phyloP scores from a whole-genome alignment of 2,113 vertebrate species.

The Urocolius indicus region DNA sequence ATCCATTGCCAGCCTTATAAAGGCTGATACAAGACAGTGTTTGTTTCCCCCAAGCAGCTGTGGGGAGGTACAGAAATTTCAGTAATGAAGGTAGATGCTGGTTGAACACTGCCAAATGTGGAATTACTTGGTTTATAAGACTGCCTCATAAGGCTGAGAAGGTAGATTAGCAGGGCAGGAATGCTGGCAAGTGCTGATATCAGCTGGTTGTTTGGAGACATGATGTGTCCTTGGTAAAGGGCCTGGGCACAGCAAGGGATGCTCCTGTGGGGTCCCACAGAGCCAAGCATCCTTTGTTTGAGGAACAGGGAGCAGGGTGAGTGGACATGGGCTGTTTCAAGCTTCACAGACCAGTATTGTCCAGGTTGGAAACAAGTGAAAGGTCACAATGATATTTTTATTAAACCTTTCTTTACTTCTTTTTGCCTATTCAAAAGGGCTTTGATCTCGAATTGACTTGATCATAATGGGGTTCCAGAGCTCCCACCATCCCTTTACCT shows the following conservation, averaged over 20 bases:
- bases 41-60: not conserved
- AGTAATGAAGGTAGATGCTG: not conserved
- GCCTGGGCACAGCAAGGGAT: not conserved
- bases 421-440: not conserved
- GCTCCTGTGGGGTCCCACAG: not conserved
- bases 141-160: not conserved
- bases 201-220: not conserved
- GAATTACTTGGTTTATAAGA: not conserved
- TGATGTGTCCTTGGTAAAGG: not conserved
- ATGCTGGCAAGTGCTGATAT: not conserved
- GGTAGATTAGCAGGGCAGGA: not conserved
- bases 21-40: not conserved
- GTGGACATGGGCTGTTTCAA: not conserved
- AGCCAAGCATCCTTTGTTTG: not conserved
- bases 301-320: not conserved
- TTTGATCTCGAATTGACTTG: not conserved
- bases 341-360: not conserved
- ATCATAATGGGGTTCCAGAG: not conserved
- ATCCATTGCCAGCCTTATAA: not conserved
- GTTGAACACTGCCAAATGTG: not conserved
- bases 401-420: not conserved
- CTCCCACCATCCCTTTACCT: not conserved
- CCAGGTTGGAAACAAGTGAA: not conserved
- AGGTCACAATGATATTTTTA: not conserved
- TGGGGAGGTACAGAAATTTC: not conserved